These are phyloP conservation scores for Erannis defoliaria DNA, from an alignment of 2,888 invertebrate genomes.

Conservation along the genomic window DNA sequence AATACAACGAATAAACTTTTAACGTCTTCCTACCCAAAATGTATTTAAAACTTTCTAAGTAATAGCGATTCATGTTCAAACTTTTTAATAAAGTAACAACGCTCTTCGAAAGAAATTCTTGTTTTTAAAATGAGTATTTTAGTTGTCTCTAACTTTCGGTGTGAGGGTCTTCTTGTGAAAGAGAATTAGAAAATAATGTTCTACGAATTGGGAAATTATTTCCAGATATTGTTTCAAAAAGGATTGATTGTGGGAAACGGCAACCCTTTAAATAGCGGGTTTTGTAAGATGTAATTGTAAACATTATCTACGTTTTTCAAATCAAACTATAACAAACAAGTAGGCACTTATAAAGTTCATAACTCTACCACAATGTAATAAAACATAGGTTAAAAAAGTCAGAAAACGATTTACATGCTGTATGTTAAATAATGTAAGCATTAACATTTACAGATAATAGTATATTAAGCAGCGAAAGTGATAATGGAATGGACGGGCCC, in stretches of 20 bases:
- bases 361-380: too few species aligned
- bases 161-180: constrained; percentile 32
- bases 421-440: too few species aligned
- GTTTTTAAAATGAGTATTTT: constrained; percentile 53
- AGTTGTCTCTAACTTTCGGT: constrained; percentile 41
- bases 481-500: too few species aligned
- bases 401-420: too few species aligned
- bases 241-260: constrained; percentile 32
- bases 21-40: constrained; percentile 57
- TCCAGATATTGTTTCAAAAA: constrained; percentile 35
- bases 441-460: too few species aligned
- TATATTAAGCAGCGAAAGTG: too few species aligned
- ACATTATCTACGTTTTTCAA: not conserved
- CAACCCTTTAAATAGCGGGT: constrained; percentile 14
- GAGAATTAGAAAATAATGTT: constrained; percentile 35
- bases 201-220: constrained; percentile 33
- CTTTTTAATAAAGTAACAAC: constrained; percentile 70
- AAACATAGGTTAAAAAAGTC: too few species aligned
- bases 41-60: constrained; percentile 67
- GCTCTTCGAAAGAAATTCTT: constrained; percentile 53
- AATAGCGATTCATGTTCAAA: constrained; percentile 69
- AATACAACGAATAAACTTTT: constrained; percentile 51
- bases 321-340: too few species aligned
- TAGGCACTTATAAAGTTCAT: too few species aligned
- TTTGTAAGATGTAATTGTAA: constrained; percentile 11